Conservation (phyloP, 2,888 invertebrate genomes). For the Eilema sororculum region DNA sequence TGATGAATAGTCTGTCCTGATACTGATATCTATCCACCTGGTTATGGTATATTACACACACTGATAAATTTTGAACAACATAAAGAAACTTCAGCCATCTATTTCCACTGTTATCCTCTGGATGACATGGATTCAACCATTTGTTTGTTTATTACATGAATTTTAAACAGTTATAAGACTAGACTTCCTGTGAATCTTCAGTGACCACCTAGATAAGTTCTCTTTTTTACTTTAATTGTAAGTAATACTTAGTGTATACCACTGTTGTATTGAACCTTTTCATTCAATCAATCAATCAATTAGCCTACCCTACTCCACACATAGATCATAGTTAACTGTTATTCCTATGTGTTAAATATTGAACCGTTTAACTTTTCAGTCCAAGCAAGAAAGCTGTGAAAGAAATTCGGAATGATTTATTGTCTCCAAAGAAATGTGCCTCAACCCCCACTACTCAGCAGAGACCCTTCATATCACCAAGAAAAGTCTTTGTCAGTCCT, state of each 20-base stretch:
- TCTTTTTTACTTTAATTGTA: background rate
- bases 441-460: conserved; percentile 74
- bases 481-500: conserved; percentile 88
- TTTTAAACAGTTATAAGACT: background rate
- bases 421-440: conserved; percentile 87
- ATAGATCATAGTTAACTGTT: too few species aligned
- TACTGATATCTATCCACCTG: too few species aligned
- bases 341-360: background rate
- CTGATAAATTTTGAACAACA: too few species aligned
- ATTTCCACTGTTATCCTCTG: too few species aligned
- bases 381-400: conserved; percentile 86
- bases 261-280: background rate
- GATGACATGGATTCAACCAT: too few species aligned
- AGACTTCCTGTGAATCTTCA: background rate
- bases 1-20: too few species aligned
- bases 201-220: background rate
- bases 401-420: conserved; percentile 68
- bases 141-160: background rate
- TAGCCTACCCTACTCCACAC: too few species aligned
- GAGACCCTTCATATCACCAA: conserved; percentile 86
- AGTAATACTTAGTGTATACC: background rate
- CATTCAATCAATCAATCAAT: too few species aligned
- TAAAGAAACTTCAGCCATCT: too few species aligned
- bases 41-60: too few species aligned
- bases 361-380: conserved; percentile 75